These are phyloP conservation scores for Diaphora mendica DNA, from an alignment of 2,888 invertebrate species.

Conservation along the genomic window DNA sequence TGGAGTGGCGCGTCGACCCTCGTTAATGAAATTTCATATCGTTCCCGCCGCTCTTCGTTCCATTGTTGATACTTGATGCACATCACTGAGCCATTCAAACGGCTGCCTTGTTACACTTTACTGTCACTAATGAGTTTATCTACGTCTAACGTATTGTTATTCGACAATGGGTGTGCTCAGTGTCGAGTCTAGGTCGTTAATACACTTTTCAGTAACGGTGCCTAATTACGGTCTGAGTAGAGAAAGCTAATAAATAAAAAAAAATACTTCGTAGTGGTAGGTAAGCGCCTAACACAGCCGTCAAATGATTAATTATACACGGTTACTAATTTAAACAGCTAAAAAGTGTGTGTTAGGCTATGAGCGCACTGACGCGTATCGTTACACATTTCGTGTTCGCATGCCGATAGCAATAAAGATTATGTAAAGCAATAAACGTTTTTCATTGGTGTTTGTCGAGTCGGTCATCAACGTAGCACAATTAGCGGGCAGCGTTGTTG, in stretches of 20 bases:
- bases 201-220: conserved; percentile 3
- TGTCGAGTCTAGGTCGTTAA: conserved; percentile 11
- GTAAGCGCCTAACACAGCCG: conserved; percentile 30
- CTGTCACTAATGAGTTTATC: conserved; percentile 54
- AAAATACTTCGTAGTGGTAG: background rate
- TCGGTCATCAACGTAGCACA: conserved; percentile 28
- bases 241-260: background rate
- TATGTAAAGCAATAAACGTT: conserved; percentile 50
- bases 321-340: conserved; percentile 40
- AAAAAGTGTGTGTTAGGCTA: conserved; percentile 31
- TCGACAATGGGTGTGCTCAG: conserved; percentile 30
- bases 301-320: conserved; percentile 35
- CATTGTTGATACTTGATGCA: conserved; percentile 70
- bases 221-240: background rate
- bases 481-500: conserved; percentile 43
- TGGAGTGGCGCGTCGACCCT: conserved; percentile 75
- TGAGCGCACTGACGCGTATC: conserved; percentile 44
- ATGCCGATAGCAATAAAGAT: conserved; percentile 52
- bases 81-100: conserved; percentile 69
- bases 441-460: conserved; percentile 32
- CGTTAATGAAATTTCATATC: conserved; percentile 86
- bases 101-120: conserved; percentile 76
- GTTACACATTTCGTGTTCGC: conserved; percentile 47
- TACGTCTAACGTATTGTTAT: conserved; percentile 41
- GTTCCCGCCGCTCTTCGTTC: conserved; percentile 65